Evolutionary conservation across 2,888 invertebrate species (phyloP).

Genomic region (Leptinotarsa tumamoca): DNA sequence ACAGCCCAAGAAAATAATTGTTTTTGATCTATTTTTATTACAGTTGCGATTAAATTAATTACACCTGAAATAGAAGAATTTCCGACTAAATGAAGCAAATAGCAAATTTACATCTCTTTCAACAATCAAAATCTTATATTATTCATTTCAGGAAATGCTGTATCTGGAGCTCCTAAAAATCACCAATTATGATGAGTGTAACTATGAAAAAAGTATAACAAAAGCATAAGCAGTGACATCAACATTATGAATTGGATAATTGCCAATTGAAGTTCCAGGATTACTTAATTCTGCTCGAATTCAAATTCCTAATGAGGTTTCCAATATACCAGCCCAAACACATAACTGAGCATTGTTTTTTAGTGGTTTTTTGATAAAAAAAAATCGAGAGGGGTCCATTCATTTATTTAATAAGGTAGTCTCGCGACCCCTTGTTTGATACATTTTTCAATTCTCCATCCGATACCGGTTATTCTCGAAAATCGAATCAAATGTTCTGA

Average conservation of each 20-base stretch:
- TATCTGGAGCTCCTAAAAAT: slow-evolving; percentile 85
- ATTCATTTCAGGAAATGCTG: slow-evolving; percentile 86
- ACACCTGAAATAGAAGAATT: slow-evolving; percentile 80
- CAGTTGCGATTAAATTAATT: slow-evolving; percentile 84
- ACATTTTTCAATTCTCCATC: too few relatives aligned
- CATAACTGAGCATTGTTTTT: slow-evolving; percentile 47
- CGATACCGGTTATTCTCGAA: too few relatives aligned
- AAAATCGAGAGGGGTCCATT: too few relatives aligned
- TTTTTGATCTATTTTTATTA: slow-evolving; percentile 79
- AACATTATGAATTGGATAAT: slow-evolving; percentile 83
- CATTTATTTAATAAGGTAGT: too few relatives aligned
- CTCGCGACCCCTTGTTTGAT: too few relatives aligned
- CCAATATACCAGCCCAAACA: slow-evolving; percentile 77
- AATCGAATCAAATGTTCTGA: too few relatives aligned
- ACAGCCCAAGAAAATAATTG: slow-evolving; percentile 82
- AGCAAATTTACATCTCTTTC: slow-evolving; percentile 80
- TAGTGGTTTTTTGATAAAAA: too few relatives aligned
- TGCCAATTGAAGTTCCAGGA: slow-evolving; percentile 76
- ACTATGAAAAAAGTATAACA: slow-evolving; percentile 77
- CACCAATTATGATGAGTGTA: slow-evolving; percentile 81
- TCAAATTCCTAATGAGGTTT: slow-evolving; percentile 76
- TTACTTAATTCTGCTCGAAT: slow-evolving; percentile 80
- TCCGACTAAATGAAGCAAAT: slow-evolving; percentile 83
- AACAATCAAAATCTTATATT: slow-evolving; percentile 84
- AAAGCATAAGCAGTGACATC: slow-evolving; percentile 85